phyloP scores from a whole-genome alignment of 1,140 invertebrate genomes.

The Drusus annulatus region DNA sequence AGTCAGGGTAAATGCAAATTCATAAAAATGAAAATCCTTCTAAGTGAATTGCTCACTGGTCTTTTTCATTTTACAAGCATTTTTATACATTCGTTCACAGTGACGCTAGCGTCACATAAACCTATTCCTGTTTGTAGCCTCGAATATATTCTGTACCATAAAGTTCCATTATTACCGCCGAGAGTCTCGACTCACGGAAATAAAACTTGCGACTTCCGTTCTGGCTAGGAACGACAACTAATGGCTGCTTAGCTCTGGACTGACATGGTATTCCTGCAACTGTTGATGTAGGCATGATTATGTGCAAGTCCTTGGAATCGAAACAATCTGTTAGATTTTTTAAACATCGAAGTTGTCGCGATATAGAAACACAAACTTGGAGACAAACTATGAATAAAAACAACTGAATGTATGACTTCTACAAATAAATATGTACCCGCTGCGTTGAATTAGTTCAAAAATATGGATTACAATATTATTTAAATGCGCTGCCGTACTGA shows the following conservation, averaged over 20 bases:
- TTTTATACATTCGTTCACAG: neutral
- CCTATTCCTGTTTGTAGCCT: constrained; percentile 7
- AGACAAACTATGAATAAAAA: too few species aligned
- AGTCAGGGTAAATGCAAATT: too few species aligned
- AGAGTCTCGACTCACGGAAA: constrained; percentile 1
- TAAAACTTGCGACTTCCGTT: constrained; percentile 9
- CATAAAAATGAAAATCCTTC: too few species aligned
- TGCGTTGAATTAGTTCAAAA: too few species aligned
- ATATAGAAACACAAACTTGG: too few species aligned
- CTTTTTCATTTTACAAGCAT: neutral
- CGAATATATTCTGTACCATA: constrained; percentile 33
- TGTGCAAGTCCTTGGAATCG: neutral
- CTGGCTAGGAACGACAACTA: constrained; percentile 15
- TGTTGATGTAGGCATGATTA: constrained; percentile 1
- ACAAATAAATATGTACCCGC: too few species aligned
- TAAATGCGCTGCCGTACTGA: too few species aligned
- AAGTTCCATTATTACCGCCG: constrained; percentile 32
- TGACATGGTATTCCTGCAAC: constrained; percentile 14
- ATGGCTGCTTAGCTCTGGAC: neutral
- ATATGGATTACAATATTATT: too few species aligned
- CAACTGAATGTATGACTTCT: too few species aligned
- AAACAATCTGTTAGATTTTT: neutral
- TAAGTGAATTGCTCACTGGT: too few species aligned
- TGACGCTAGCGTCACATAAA: neutral
- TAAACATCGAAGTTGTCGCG: too few species aligned